These are phyloP conservation scores for Lasioglossum zephyrum DNA, from an alignment of 2,888 invertebrate genomes.

Conservation along the genomic window DNA sequence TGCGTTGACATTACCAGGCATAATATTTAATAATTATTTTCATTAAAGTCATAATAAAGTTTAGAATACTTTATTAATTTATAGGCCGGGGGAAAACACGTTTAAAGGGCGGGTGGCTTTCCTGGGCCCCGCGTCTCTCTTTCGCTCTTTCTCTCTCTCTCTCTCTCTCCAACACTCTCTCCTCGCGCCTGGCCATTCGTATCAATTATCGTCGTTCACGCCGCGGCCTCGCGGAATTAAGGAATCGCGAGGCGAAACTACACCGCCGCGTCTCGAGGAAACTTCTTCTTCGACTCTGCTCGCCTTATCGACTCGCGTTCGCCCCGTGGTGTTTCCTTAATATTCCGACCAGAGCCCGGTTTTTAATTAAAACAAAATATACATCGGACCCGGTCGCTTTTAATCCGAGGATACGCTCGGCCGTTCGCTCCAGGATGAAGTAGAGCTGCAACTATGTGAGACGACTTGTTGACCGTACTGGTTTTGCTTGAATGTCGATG, in stretches of 20 bases:
- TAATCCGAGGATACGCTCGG: not conserved
- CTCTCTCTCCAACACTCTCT: not conserved
- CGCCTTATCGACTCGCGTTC: constrained; percentile 46
- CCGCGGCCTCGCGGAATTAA: constrained; percentile 68
- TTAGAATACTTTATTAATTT: constrained; percentile 84
- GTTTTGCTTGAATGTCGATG: not conserved
- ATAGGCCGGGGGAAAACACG: constrained; percentile 79
- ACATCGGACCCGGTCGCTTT: constrained; percentile 2
- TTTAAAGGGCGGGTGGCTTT: constrained; percentile 75
- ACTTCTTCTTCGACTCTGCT: constrained; percentile 53
- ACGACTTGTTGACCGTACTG: not conserved
- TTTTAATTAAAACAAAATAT: constrained; percentile 44
- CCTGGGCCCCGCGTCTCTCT: constrained; percentile 44
- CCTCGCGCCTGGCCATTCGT: constrained; percentile 77
- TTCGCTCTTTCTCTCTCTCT: constrained; percentile 10
- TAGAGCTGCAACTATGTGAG: not conserved
- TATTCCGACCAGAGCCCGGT: not conserved
- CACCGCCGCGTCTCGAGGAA: not conserved
- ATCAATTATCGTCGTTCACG: constrained; percentile 81
- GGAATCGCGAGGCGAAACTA: constrained; percentile 54
- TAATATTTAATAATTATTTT: constrained; percentile 85
- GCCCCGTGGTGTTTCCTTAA: constrained; percentile 32
- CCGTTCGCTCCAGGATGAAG: not conserved
- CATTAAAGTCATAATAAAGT: constrained; percentile 84
- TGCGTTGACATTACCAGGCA: constrained; percentile 81